A percentile compares a stretch with the other conserved stretches of the same genome.
Conservation (phyloP, 1,140 invertebrate genomes). For the Anastatus disparis region DNA sequence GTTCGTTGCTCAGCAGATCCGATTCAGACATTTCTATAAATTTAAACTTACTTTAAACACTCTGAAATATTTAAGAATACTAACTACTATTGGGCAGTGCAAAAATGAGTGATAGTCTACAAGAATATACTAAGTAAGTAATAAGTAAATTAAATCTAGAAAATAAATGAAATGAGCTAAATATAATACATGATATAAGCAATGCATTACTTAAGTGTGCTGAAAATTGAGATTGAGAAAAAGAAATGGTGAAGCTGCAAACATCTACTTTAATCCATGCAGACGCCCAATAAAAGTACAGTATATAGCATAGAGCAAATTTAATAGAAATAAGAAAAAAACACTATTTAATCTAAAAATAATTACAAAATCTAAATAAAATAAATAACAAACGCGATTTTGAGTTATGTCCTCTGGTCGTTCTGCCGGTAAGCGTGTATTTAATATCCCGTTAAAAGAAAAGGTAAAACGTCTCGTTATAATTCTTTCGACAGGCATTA, state of each 20-base stretch:
- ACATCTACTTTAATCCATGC: not conserved
- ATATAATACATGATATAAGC: not conserved
- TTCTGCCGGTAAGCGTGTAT: conserved; percentile 10
- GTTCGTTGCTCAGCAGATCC: conserved; percentile 63
- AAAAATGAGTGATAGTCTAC: not conserved
- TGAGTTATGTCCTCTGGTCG: not conserved
- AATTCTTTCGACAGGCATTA: no score
- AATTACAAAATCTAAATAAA: not conserved
- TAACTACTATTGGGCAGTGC: no score
- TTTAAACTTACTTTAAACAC: not conserved
- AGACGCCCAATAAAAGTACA: not conserved
- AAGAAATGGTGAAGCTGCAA: not conserved
- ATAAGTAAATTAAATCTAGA: not conserved
- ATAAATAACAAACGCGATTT: not conserved
- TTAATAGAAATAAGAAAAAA: not conserved
- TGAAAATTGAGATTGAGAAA: not conserved
- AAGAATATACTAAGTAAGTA: not conserved
- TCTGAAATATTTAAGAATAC: no score
- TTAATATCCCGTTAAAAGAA: no score
- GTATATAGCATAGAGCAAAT: not conserved
- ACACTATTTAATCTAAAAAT: not conserved
- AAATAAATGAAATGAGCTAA: not conserved
- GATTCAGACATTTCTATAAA: conserved; percentile 64
- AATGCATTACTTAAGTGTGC: not conserved
- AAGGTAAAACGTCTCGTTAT: no score